These are phyloP conservation scores for Cheilosia impressa DNA, from an alignment of 2,888 invertebrate genomes.

Conservation along the genomic window DNA sequence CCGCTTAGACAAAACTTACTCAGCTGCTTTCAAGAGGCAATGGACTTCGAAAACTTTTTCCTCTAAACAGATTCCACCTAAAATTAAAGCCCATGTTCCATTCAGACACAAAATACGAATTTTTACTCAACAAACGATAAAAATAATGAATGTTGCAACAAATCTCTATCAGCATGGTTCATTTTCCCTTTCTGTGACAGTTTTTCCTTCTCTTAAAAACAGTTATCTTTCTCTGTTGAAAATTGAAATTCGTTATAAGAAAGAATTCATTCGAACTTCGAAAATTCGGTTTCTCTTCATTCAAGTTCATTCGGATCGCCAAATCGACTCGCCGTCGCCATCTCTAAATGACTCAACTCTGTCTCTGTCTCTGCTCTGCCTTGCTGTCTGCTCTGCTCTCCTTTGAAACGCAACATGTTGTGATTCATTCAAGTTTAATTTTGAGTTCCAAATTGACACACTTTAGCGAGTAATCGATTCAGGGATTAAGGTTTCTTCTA, in stretches of 20 bases:
- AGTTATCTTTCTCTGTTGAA: neutral
- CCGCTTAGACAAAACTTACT: too few species aligned
- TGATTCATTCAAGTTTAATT: slow-evolving; percentile 75
- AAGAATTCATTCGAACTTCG: slow-evolving; percentile 34
- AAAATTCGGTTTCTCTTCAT: slow-evolving; percentile 17
- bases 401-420: slow-evolving; percentile 66
- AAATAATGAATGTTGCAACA: slow-evolving; percentile 27
- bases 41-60: too few species aligned
- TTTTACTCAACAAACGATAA: neutral
- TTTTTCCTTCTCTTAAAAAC: slow-evolving; percentile 7
- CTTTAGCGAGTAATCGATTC: slow-evolving; percentile 75
- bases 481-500: slow-evolving; percentile 74
- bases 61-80: neutral
- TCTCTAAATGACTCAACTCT: neutral
- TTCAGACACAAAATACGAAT: neutral
- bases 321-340: too few species aligned
- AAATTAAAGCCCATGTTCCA: neutral
- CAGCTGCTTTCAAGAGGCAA: too few species aligned
- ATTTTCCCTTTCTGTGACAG: neutral
- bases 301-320: neutral
- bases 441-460: slow-evolving; percentile 74
- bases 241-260: neutral
- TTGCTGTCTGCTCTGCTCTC: neutral
- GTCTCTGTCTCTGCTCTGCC: neutral
- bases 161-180: neutral